Conservation (phyloP, 2,888 invertebrate species). For the Papilio elwesi region DNA sequence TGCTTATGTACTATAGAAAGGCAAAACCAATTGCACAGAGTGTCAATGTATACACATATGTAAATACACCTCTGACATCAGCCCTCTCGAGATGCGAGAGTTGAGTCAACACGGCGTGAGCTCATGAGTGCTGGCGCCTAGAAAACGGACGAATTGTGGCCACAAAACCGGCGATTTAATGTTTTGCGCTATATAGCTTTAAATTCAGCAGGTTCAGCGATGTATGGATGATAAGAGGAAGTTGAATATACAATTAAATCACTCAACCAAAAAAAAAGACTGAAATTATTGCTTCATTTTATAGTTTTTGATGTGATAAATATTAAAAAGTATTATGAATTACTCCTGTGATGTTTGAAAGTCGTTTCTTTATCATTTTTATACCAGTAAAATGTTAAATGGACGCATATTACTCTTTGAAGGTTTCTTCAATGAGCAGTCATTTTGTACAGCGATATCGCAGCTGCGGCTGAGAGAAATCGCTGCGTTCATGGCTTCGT, state of each 20-base stretch:
- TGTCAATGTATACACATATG: conserved; percentile 12
- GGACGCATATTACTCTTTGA: background rate
- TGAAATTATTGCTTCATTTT: too few relatives aligned
- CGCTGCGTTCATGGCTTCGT: conserved; percentile 49
- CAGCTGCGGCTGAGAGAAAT: conserved; percentile 9
- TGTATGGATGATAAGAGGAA: too few relatives aligned
- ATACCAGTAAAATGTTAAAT: background rate
- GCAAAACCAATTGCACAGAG: background rate
- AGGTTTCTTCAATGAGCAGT: background rate
- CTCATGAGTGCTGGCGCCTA: conserved; percentile 47
- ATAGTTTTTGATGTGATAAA: too few relatives aligned
- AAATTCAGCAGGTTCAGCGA: too few relatives aligned
- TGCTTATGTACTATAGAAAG: background rate
- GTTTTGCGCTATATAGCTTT: background rate
- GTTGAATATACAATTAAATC: too few relatives aligned
- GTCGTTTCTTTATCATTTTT: background rate
- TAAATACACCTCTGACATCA: conserved; percentile 42
- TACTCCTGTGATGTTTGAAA: too few relatives aligned
- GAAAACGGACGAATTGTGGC: conserved; percentile 44
- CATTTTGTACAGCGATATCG: conserved; percentile 29
- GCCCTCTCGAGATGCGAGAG: conserved; percentile 41
- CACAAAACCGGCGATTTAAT: conserved; percentile 42
- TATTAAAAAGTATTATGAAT: too few relatives aligned
- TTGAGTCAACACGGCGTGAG: conserved; percentile 48
- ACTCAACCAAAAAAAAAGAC: too few relatives aligned